Percentiles rank a stretch among this genome's conserved stretches.
phyloP scores from a whole-genome alignment of 1,140 invertebrate genomes.

The Ditylenchus dipsaci region DNA sequence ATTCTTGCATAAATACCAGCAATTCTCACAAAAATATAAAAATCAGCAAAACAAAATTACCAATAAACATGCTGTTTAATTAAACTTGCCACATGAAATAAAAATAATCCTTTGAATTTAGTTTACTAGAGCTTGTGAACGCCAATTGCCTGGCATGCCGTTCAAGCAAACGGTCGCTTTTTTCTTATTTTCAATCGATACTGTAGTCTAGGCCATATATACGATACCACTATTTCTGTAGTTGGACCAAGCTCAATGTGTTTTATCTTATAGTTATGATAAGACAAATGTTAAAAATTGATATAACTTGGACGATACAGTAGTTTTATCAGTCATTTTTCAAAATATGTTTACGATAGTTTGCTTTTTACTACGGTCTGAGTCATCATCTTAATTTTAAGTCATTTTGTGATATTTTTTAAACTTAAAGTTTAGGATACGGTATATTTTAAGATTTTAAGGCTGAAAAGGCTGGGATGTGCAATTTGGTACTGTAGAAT shows the following conservation, averaged over 20 bases:
- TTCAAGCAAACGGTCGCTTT: conserved; percentile 3
- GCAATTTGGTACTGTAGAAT: no score
- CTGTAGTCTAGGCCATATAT: background rate
- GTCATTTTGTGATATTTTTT: conserved; percentile 59
- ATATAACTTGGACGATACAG: no score
- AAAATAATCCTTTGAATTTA: background rate
- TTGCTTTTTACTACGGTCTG: no score
- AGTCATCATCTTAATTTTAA: conserved; percentile 67
- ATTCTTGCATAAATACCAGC: background rate
- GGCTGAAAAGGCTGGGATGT: no score
- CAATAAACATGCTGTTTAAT: background rate
- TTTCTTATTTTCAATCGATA: background rate
- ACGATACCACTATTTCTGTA: background rate
- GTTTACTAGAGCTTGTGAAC: background rate
- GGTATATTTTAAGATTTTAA: conserved; percentile 18
- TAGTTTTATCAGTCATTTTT: no score
- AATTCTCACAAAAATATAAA: background rate
- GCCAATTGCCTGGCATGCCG: background rate
- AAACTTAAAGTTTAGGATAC: conserved; percentile 3
- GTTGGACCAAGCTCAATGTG: no score
- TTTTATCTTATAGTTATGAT: no score
- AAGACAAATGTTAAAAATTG: no score
- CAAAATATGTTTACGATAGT: no score
- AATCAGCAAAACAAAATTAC: background rate
- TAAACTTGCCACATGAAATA: background rate